Base-by-base conservation (phyloP, 1,140 invertebrate genomes). In the Drosophila orena region DNA sequence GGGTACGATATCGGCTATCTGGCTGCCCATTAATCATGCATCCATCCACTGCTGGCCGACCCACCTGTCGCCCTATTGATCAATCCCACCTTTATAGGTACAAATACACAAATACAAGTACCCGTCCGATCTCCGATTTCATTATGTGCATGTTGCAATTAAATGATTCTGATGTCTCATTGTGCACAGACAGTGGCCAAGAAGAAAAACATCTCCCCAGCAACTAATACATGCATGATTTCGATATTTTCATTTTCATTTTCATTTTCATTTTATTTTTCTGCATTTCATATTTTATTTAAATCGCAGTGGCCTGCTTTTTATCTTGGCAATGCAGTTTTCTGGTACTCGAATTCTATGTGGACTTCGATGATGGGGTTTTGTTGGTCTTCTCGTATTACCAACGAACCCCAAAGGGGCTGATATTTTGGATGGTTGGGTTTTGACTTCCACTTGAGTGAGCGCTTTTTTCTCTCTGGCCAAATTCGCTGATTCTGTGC, bases 301-400 rank as follows among this genome's bases (percentile, higher is more conserved):
- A 52, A 52, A 34, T 52, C 30, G 30, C 30, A 35, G 52, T 77
- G 74, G 64, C 74, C 72, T 77, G 74, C 61, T 57, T 77, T 69
- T 61, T 57, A 69, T 77, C 64, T 77, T 76, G 72, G 52, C 74
- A 69, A 22, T 77, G 74, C 74, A 77, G 12, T 77, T 75, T 77
- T 77, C 47, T 20, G 44, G 24, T 68, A 65, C 64, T 68, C 46
- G 35, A 59, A 54, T 46, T 76, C 64, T 69, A 60, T 56, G 46
- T 43, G 74, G 74, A 68, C 64, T 68, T 77, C 40, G 64, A 42
- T 55, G 46, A 55, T 75, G 38, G 34, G n/a, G n/a, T 42, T 53
- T 54, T 11, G 47, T 53, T 14, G 50, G 15, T 10, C 34, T 43
- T 76, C 55, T 77, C 75, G 47, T 61, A 61, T 77, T 77, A 77